Evolutionary conservation across 2,113 vertebrate genomes (phyloP).

Genomic region (Chionis minor): DNA sequence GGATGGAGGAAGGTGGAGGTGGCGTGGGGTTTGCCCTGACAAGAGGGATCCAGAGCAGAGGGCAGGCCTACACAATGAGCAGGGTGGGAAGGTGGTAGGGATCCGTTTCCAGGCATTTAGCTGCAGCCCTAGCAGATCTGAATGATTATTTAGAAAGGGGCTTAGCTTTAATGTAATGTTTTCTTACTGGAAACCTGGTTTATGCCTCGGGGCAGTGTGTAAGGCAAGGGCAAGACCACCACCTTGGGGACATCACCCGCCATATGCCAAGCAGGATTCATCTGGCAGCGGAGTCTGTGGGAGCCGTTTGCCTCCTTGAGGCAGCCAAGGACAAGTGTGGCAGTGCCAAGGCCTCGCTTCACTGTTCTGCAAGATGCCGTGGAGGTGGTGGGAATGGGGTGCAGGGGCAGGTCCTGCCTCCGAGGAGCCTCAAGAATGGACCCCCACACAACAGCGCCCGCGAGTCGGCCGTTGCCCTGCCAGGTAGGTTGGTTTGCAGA

Average conservation of each 20-base stretch:
- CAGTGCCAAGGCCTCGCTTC: neutral
- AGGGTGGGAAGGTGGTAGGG: neutral
- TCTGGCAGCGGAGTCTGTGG: fast-evolving
- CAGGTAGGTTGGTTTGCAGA: neutral
- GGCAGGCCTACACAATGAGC: neutral
- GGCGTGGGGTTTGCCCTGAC: neutral
- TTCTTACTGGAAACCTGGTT: neutral
- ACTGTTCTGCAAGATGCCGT: neutral
- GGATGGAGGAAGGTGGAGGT: fast-evolving
- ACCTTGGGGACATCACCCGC: fast-evolving
- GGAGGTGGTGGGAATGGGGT: fast-evolving
- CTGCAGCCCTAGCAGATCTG: neutral
- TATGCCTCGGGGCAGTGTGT: no score
- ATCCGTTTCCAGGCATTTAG: neutral
- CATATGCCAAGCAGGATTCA: neutral
- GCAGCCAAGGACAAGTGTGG: fast-evolving
- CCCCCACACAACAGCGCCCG: fast-evolving
- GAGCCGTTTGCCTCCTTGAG: fast-evolving
- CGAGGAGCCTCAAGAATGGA: neutral
- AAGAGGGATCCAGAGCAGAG: neutral
- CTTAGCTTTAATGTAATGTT: neutral
- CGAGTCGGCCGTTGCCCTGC: fast-evolving
- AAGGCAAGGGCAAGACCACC: neutral
- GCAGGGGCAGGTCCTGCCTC: neutral
- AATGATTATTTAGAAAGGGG: neutral